Base-by-base conservation (phyloP, 2,113 vertebrate genomes). In the Cyphomyrus discorhynchus region DNA sequence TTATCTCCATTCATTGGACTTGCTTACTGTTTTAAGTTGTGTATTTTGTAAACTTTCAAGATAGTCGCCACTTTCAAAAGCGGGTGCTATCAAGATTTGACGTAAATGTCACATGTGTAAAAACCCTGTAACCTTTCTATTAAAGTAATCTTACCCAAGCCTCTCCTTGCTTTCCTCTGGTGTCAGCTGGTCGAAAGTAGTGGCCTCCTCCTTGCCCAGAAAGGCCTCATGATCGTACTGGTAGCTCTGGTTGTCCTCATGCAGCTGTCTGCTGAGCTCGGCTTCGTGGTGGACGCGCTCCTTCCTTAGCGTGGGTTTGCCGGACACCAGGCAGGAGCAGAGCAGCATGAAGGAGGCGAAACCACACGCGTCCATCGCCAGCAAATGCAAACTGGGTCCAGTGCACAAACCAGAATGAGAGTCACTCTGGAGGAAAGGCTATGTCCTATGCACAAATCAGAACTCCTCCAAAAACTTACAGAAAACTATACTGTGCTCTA, bases 151-250 rank as follows among this genome's bases (percentile, higher is more conserved):
- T 98, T 95, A 98, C 98, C 98, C 95, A 66, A 99, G 96, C 91
- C 95, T 94, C 24, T 97, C 96, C 83, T 97, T 96, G 96, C 98
- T 99, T 94, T 99, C 98, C 89, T 98, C 97, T 0, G 97, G 97
- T 88, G 93, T 98, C 90, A 99, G 97, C 95, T 99, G 98, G 86
- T 99, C 98, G 91, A 99, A 99, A n/a, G 97, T 97, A 92, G 94
- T 97, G 92, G 98, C 97, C 90, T 98, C 98, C 66, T 99, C 98
- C 93, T 98, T 98, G 84, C 98, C 98, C 89, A 99, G 94, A 94
- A 99, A 99, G 94, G 97, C 98, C 96, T 98, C 98, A 91, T 99
- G 98, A 93, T 99, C 98, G 92, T 97, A 98, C 92, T 97, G 97
- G 94, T 97, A 97, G 95, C 97, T 98, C 87, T 95, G 96, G 74